phyloP scores from a whole-genome alignment of 2,113 vertebrate species.

The Lepisosteus oculatus region DNA sequence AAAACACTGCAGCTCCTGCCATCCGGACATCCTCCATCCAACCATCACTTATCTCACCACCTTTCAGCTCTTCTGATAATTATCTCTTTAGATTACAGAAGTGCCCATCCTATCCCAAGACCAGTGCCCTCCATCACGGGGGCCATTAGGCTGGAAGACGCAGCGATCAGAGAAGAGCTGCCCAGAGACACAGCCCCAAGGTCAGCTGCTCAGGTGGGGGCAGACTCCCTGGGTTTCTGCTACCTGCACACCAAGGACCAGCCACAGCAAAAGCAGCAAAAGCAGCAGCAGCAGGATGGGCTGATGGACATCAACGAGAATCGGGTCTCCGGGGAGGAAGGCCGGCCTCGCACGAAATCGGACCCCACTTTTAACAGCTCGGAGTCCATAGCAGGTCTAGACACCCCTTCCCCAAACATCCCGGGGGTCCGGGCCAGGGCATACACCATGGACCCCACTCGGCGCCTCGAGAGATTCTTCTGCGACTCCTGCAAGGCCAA shows the following conservation, averaged over 20 bases:
- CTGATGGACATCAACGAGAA: conserved; percentile 90
- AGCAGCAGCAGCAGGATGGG: conserved; percentile 60
- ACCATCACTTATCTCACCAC: conserved; percentile 41
- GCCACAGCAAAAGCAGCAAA: conserved; percentile 72
- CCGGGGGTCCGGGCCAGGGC: conserved; percentile 74
- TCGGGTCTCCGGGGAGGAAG: conserved; percentile 83
- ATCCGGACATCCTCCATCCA: conserved; percentile 58
- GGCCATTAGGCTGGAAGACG: conserved; percentile 80
- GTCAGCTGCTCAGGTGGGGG: conserved; percentile 64
- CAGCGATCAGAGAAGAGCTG: conserved; percentile 69
- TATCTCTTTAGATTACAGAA: conserved; percentile 92
- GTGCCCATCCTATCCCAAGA: conserved; percentile 73
- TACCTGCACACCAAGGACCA: conserved; percentile 92
- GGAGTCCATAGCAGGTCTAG: conserved; percentile 66
- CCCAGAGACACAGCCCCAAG: conserved; percentile 67
- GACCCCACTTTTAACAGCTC: conserved; percentile 88
- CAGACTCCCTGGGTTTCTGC: conserved; percentile 91
- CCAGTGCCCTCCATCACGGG: conserved; percentile 67
- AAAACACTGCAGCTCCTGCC: conserved; percentile 42
- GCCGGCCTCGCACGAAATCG: conserved; percentile 88
- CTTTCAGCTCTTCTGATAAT: conserved; percentile 73
- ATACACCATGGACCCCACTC: conserved; percentile 80
- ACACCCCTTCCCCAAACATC: conserved; percentile 59
- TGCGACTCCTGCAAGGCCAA: conserved; percentile 93
- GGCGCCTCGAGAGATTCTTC: conserved; percentile 70